These are phyloP conservation scores for Pseudopodoces humilis DNA, from an alignment of 2,113 vertebrate species.

Conservation along the genomic window DNA sequence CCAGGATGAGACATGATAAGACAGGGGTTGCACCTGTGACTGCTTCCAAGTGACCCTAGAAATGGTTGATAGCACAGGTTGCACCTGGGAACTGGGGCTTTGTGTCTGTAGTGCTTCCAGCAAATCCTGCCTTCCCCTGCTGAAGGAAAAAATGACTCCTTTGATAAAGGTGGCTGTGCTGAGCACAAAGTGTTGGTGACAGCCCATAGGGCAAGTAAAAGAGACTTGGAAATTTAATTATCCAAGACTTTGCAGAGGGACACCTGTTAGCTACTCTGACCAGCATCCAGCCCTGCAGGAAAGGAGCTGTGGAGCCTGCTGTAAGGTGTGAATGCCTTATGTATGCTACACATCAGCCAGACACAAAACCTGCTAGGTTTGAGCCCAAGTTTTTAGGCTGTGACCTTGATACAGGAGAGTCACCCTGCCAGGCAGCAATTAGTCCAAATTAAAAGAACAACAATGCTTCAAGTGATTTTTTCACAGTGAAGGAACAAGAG, in stretches of 20 bases:
- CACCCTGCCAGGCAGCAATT: rapidly evolving
- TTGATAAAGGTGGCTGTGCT: background rate
- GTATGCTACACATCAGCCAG: background rate
- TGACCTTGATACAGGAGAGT: background rate
- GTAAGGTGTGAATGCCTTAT: no score
- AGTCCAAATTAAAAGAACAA: background rate
- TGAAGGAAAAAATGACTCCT: background rate
- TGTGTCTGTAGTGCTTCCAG: background rate
- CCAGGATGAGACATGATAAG: background rate
- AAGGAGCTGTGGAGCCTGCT: background rate
- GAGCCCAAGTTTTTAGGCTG: background rate
- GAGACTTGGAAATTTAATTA: background rate
- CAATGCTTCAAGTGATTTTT: background rate
- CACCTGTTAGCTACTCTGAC: rapidly evolving
- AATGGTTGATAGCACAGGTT: background rate
- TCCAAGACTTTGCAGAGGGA: background rate
- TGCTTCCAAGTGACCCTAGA: background rate
- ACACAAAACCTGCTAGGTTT: background rate
- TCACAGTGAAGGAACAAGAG: background rate
- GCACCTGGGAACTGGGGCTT: background rate
- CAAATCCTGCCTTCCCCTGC: background rate
- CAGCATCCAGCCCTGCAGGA: background rate
- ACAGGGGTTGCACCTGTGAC: background rate
- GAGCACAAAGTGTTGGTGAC: background rate
- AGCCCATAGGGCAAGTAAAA: background rate